Percentiles rank a stretch among this genome's conserved stretches.
Conservation (phyloP, 1,140 invertebrate genomes). For the Thalassaphorura encarpata region DNA sequence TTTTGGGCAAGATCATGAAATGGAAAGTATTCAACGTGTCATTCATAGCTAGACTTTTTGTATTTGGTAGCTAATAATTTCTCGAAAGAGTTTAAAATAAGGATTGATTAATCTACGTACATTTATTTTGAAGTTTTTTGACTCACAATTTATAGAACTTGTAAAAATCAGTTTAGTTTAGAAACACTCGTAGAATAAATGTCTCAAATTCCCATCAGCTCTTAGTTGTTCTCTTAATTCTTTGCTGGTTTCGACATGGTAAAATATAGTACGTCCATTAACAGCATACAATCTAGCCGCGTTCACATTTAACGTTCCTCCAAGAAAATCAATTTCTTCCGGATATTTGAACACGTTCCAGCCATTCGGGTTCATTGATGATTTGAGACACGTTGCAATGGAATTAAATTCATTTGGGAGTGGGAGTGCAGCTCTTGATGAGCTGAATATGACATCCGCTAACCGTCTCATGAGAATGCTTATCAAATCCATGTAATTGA, state of each 20-base stretch:
- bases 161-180: too few species aligned
- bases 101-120: too few species aligned
- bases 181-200: neutral
- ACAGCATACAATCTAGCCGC: slow-evolving; percentile 5
- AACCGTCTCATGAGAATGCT: neutral
- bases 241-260: slow-evolving; percentile 11
- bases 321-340: slow-evolving; percentile 5
- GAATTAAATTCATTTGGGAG: neutral
- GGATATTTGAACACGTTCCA: slow-evolving; percentile 1
- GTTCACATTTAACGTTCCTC: slow-evolving; percentile 12
- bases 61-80: too few species aligned
- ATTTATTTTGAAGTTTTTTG: too few species aligned
- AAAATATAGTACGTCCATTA: neutral
- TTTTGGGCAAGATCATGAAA: too few species aligned
- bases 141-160: too few species aligned
- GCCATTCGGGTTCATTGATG: neutral
- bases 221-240: slow-evolving; percentile 2
- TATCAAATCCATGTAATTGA: slow-evolving; percentile 9
- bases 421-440: neutral
- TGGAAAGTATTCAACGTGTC: too few species aligned
- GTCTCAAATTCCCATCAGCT: neutral
- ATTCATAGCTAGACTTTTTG: too few species aligned
- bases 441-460: slow-evolving; percentile 9
- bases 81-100: too few species aligned
- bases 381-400: neutral